Conservation (phyloP, 2,888 invertebrate species). For the Cerastoderma edule region DNA sequence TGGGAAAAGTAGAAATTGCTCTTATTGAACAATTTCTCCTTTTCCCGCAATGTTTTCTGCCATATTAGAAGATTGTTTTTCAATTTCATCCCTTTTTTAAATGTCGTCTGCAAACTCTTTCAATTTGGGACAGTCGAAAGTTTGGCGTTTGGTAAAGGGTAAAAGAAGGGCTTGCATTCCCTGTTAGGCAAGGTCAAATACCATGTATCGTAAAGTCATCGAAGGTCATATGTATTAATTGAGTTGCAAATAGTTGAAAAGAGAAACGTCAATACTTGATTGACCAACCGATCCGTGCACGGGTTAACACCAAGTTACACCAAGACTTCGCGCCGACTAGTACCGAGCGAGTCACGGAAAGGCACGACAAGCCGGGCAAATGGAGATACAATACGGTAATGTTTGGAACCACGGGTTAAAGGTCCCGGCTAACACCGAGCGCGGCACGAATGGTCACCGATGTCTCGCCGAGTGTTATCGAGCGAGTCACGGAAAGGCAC, state of each 20-base stretch:
- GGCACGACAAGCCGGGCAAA: too few relatives aligned
- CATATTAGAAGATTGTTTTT: too few relatives aligned
- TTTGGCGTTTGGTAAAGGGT: not conserved
- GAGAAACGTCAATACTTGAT: not conserved
- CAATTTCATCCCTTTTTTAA: too few relatives aligned
- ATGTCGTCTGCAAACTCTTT: not conserved
- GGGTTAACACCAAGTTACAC: conserved; percentile 6
- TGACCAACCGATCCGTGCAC: conserved; percentile 3
- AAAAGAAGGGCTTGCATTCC: not conserved
- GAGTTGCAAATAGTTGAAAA: not conserved
- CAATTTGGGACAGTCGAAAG: too few relatives aligned
- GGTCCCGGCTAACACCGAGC: not conserved
- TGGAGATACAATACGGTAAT: too few relatives aligned
- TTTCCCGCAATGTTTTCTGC: too few relatives aligned
- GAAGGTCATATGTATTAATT: not conserved
- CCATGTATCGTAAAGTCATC: not conserved
- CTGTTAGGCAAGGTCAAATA: not conserved
- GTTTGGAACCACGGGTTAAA: too few relatives aligned
- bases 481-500: too few relatives aligned
- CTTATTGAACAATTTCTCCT: too few relatives aligned
- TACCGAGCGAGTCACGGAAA: too few relatives aligned
- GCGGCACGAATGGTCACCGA: not conserved
- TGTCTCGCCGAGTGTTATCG: too few relatives aligned
- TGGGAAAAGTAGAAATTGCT: too few relatives aligned
- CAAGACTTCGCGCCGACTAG: not conserved